phyloP scores from a whole-genome alignment of 1,140 invertebrate genomes.

The Drosophila orena region DNA sequence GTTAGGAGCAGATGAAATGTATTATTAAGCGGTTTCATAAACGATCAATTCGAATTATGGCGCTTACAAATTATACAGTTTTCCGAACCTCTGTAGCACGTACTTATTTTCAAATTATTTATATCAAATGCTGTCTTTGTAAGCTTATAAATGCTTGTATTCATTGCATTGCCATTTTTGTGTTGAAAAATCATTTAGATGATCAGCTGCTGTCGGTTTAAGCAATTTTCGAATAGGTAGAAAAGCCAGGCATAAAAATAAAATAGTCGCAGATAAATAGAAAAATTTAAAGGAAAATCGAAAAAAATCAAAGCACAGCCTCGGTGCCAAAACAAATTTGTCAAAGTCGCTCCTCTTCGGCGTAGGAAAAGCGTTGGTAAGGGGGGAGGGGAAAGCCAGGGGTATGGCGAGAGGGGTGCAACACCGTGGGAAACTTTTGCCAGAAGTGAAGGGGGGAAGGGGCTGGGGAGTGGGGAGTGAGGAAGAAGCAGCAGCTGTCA shows the following conservation, averaged over 20 bases:
- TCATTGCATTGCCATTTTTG: background rate
- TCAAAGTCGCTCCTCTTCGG: slow-evolving; percentile 46
- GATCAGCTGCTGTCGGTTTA: slow-evolving; percentile 11
- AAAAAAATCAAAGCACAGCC: slow-evolving; percentile 40
- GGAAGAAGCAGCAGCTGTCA: slow-evolving; percentile 30
- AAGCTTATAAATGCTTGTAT: too few species aligned
- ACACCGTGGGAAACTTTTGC: slow-evolving; percentile 10
- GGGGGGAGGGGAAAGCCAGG: background rate
- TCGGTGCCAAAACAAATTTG: slow-evolving; percentile 52
- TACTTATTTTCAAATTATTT: too few species aligned
- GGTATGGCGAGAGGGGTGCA: background rate
- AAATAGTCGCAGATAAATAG: slow-evolving; percentile 1
- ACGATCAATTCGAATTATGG: background rate
- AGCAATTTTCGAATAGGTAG: background rate
- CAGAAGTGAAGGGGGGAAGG: background rate
- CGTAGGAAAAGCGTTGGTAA: background rate
- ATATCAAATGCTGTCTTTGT: too few species aligned
- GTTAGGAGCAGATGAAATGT: background rate
- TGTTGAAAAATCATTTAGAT: slow-evolving; percentile 7
- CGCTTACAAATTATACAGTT: too few species aligned
- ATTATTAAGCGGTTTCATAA: too few species aligned
- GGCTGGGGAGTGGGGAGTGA: background rate
- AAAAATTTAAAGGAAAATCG: slow-evolving; percentile 1
- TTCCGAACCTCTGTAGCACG: too few species aligned
- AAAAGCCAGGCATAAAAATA: background rate